Evolutionary conservation across 2,888 invertebrate genomes (phyloP).

Genomic region (Volucella inflata): DNA sequence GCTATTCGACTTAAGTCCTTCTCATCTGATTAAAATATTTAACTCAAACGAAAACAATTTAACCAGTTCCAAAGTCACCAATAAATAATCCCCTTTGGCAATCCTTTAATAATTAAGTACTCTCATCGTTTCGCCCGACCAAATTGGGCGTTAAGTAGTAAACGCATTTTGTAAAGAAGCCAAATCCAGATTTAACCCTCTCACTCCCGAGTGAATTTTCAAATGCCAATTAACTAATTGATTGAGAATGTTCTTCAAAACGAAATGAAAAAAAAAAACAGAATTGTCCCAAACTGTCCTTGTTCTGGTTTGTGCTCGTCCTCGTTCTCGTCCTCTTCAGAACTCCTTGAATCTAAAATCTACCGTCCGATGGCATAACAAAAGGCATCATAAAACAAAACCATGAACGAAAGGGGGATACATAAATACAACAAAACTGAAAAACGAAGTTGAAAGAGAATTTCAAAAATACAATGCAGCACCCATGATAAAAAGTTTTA

Average conservation of each 20-base stretch:
- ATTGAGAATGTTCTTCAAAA: slow-evolving; percentile 67
- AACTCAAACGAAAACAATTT: slow-evolving; percentile 34
- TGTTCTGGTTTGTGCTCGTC: slow-evolving; percentile 15
- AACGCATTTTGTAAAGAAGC: slow-evolving; percentile 40
- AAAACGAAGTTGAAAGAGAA: slow-evolving; percentile 28
- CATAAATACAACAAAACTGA: neutral
- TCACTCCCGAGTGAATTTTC: slow-evolving; percentile 4
- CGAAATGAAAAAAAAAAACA: slow-evolving; percentile 28
- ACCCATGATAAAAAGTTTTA: slow-evolving; percentile 50
- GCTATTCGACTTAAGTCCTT: slow-evolving; percentile 7
- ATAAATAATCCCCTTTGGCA: slow-evolving; percentile 50
- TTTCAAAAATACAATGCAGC: slow-evolving; percentile 45
- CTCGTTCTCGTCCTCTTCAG: slow-evolving; percentile 6
- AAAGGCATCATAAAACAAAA: slow-evolving; percentile 57
- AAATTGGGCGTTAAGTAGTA: slow-evolving; percentile 51
- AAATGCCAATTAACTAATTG: slow-evolving; percentile 74
- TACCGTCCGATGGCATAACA: slow-evolving; percentile 20
- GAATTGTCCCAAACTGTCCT: slow-evolving; percentile 63
- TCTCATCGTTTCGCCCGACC: slow-evolving; percentile 3
- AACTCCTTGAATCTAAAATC: no score
- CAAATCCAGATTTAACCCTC: slow-evolving; percentile 40
- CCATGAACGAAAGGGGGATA: slow-evolving; percentile 15
- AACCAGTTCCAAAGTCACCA: slow-evolving; percentile 28
- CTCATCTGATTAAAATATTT: slow-evolving; percentile 24
- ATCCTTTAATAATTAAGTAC: slow-evolving; percentile 69